phyloP scores from a whole-genome alignment of 2,113 vertebrate species.

The Psilopogon haemacephalus region DNA sequence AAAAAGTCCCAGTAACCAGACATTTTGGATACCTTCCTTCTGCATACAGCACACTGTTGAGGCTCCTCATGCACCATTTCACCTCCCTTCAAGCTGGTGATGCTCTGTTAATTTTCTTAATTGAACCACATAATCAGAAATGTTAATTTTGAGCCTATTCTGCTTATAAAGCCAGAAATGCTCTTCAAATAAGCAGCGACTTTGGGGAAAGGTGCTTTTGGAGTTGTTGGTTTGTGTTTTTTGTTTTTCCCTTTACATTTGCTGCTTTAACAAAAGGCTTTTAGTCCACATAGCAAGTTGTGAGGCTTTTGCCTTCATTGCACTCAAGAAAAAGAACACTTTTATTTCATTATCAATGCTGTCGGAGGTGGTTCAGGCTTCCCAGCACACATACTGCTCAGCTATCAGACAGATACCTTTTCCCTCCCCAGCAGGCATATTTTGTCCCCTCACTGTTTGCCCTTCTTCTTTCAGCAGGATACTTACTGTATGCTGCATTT shows the following conservation, averaged over 20 bases:
- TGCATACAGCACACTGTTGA: not conserved
- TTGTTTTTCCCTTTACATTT: not conserved
- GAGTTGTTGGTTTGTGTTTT: not conserved
- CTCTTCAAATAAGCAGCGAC: not conserved
- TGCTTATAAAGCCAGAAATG: not conserved
- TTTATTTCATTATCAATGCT: slow-evolving; percentile 11
- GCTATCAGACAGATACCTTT: not conserved
- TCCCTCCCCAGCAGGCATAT: not conserved
- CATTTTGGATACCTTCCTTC: not conserved
- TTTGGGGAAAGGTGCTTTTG: not conserved
- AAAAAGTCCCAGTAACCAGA: not conserved
- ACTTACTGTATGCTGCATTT: not conserved
- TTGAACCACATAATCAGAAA: not conserved
- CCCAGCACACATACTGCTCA: not conserved
- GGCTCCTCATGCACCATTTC: not conserved
- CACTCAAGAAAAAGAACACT: not conserved
- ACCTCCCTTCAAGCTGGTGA: not conserved
- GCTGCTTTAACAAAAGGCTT: slow-evolving; percentile 15
- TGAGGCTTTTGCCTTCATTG: not conserved
- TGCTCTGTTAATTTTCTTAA: not conserved
- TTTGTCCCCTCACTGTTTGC: not conserved
- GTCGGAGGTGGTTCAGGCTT: not conserved
- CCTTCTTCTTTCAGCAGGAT: not conserved
- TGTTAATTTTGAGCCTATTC: not conserved
- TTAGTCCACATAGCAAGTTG: not conserved